Base-by-base conservation (phyloP, 2,888 invertebrate species). In the Ophion obscuratus region DNA sequence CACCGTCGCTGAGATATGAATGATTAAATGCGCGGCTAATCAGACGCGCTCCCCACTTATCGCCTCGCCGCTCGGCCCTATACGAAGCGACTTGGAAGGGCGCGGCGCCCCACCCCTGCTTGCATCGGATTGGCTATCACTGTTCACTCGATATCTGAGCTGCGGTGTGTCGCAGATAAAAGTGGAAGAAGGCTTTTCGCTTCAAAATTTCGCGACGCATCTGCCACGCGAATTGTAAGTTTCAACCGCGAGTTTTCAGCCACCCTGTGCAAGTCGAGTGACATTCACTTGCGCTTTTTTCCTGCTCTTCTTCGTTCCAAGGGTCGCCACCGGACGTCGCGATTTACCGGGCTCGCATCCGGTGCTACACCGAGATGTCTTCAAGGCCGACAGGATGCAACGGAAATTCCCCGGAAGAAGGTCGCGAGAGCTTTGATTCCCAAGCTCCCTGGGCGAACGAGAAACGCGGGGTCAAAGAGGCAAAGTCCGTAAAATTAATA, bases 321-420 rank as follows among this genome's bases (percentile, higher is more conserved):
- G 6, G n/a, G 9, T 66, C 40, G 66, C n/a, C n/a, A 0, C 40
- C 36, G 66, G 17, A n/a, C 4, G 17, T 36, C n/a, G n/a, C 4
- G 31, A 31, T 31, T 31, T 31, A 31, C 31, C 31, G 31, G 4
- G 1, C 36, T 47, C 36, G n/a, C 9, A 9, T 66, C 40, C 9
- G 31, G 9, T n/a, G 36, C 9, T 36, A 14, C n/a, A 66, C 66
- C 40, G 2, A 66, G 36, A 66, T 31, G 66, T 3, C 6, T 66
- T 7, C 66, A 66, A 66, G 66, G 66, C 17, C 66, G 36, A 66
- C 14, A n/a, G 66, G 36, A 66, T 66, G 66, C 36, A 66, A 27
- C 66, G 66, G 7, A 66, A 66, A 66, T 66, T 31, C 40, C 9
- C 40, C 40, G 47, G 6, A 36, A 31, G n/a, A 66, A 36, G 66